Percentiles rank a stretch among this genome's conserved stretches.
Evolutionary conservation across 2,797 vertebrate species (phyloP).

Genomic region (Tadarida brasiliensis): DNA sequence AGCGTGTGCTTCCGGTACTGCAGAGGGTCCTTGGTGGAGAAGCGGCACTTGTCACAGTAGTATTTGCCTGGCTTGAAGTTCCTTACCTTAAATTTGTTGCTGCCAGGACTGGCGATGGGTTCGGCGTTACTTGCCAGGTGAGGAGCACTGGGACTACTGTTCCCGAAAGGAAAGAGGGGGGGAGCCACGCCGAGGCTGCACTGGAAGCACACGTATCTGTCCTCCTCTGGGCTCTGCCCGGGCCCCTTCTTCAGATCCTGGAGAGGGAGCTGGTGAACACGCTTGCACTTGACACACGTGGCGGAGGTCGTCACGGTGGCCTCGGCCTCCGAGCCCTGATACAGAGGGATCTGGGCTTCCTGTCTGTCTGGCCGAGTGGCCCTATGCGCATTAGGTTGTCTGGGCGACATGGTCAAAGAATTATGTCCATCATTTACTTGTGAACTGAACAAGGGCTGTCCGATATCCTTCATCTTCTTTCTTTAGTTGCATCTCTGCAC

Average conservation of each 20-base stretch:
- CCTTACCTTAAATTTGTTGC: constrained; percentile 84
- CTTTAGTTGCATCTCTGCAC: constrained; percentile 86
- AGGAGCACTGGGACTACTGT: constrained; percentile 69
- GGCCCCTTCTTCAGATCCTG: constrained; percentile 79
- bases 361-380: constrained; percentile 76
- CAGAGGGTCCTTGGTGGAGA: constrained; percentile 91
- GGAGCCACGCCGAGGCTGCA: constrained; percentile 77
- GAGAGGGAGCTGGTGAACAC: constrained; percentile 79
- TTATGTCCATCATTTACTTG: constrained; percentile 76
- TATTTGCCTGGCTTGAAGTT: constrained; percentile 88
- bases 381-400: constrained; percentile 80
- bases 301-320: constrained; percentile 72
- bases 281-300: constrained; percentile 86
- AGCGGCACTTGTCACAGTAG: constrained; percentile 95
- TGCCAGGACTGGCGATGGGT: constrained; percentile 48
- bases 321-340: constrained; percentile 85
- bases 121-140: constrained; percentile 74
- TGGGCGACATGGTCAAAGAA: constrained; percentile 85
- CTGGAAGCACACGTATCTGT: constrained; percentile 83
- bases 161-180: constrained; percentile 82
- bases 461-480: constrained; percentile 88
- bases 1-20: constrained; percentile 91
- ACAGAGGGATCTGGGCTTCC: constrained; percentile 72
- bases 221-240: constrained; percentile 77
- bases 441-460: constrained; percentile 83